phyloP scores from a whole-genome alignment of 1,140 invertebrate genomes.

The Drosophila prosaltans region DNA sequence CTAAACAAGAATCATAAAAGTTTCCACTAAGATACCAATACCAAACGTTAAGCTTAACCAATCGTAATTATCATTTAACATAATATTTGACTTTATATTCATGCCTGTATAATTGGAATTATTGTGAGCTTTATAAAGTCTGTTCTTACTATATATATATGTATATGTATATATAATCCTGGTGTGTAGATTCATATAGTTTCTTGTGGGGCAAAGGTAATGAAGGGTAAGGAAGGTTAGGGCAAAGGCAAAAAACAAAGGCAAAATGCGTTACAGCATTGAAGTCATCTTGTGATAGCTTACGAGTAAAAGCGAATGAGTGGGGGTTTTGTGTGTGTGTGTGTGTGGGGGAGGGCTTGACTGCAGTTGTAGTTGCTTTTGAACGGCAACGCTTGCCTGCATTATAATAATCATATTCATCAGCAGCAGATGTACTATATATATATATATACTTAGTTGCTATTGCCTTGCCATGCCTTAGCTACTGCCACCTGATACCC shows the following conservation, averaged over 20 bases:
- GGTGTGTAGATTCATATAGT: too few species aligned
- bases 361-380: slow-evolving; percentile 24
- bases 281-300: slow-evolving; percentile 17
- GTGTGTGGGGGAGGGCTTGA: neutral
- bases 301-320: neutral
- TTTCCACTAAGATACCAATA: too few species aligned
- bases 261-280: slow-evolving; percentile 15
- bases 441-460: neutral
- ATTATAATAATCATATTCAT: slow-evolving; percentile 55
- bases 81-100: too few species aligned
- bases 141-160: too few species aligned
- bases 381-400: slow-evolving; percentile 47
- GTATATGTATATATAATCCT: too few species aligned
- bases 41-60: too few species aligned
- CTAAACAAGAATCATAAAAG: too few species aligned
- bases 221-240: too few species aligned
- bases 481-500: slow-evolving; percentile 4
- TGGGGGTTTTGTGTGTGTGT: neutral
- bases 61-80: too few species aligned
- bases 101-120: too few species aligned
- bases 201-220: too few species aligned
- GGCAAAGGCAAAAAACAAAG: slow-evolving; percentile 37
- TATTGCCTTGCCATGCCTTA: neutral
- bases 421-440: slow-evolving; percentile 1
- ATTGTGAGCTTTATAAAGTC: too few species aligned